Conservation (phyloP, 1,140 invertebrate species). For the Monomorium pharaonis region DNA sequence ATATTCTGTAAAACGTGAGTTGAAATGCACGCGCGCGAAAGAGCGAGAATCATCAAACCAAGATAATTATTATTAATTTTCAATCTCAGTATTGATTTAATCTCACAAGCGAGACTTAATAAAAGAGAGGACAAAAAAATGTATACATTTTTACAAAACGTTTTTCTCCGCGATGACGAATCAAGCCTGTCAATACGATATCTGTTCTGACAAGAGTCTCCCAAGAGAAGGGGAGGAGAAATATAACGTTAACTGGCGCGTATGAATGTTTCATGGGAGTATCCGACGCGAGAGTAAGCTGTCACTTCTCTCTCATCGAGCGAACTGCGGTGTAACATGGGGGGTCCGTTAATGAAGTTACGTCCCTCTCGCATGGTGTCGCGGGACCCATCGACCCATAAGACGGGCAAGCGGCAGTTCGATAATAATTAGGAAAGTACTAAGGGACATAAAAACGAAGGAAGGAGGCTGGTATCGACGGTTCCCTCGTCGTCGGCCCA, state of each 20-base stretch:
- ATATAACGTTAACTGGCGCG: conserved; percentile 12
- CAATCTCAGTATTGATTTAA: neutral
- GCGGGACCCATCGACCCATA: conserved; percentile 34
- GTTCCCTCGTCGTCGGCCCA: neutral
- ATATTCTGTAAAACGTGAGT: neutral
- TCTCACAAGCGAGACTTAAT: neutral
- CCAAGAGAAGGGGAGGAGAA: neutral
- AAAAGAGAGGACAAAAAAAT: too few species aligned
- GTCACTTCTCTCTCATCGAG: conserved; percentile 21
- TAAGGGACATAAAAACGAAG: conserved; percentile 20
- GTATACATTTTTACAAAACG: neutral
- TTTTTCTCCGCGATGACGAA: neutral
- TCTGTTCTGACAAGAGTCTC: neutral
- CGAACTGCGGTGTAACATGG: conserved; percentile 67
- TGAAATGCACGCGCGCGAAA: neutral
- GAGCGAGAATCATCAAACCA: too few species aligned
- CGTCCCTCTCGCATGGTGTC: conserved; percentile 59
- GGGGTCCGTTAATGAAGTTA: conserved; percentile 75
- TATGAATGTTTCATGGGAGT: conserved; percentile 34
- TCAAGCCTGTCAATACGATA: neutral
- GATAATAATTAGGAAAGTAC: conserved; percentile 38
- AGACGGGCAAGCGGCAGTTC: conserved; percentile 25
- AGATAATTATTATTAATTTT: too few species aligned
- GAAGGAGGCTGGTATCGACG: neutral
- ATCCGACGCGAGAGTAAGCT: conserved; percentile 13